Conservation (phyloP, 2,113 vertebrate species). For the Neogobius melanostomus region DNA sequence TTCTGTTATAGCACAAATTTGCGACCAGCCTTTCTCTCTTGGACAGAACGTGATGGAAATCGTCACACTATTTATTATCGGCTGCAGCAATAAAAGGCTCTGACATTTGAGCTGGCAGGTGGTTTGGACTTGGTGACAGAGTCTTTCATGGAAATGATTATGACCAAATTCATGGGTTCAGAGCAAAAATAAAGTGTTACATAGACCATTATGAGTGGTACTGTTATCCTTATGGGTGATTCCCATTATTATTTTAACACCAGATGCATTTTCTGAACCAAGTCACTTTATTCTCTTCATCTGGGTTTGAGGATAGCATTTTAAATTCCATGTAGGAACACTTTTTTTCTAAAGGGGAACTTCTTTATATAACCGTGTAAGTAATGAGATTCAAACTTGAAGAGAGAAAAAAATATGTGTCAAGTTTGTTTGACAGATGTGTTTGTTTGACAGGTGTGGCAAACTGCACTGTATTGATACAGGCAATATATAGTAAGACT, state of each 20-base stretch:
- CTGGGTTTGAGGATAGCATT: background rate
- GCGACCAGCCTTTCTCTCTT: constrained; percentile 22
- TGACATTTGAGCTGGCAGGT: background rate
- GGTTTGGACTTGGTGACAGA: constrained; percentile 1
- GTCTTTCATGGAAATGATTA: constrained; percentile 1
- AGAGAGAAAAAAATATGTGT: background rate
- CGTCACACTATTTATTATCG: background rate
- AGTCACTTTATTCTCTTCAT: background rate
- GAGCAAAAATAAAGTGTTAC: background rate
- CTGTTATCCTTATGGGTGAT: background rate
- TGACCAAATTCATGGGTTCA: background rate
- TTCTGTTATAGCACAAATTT: constrained; percentile 27
- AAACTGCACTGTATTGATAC: background rate
- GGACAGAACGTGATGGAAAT: constrained; percentile 15
- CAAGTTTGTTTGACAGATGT: background rate
- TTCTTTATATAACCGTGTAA: too few species aligned
- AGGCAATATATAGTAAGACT: background rate
- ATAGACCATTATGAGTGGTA: background rate
- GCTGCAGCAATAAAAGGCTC: background rate
- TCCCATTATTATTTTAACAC: background rate
- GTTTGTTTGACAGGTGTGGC: background rate
- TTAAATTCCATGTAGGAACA: background rate
- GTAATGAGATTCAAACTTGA: background rate
- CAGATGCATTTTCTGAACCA: background rate
- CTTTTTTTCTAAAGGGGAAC: too few species aligned